These are phyloP conservation scores for Carassius carassius DNA, from an alignment of 2,113 vertebrate species.

Conservation along the genomic window DNA sequence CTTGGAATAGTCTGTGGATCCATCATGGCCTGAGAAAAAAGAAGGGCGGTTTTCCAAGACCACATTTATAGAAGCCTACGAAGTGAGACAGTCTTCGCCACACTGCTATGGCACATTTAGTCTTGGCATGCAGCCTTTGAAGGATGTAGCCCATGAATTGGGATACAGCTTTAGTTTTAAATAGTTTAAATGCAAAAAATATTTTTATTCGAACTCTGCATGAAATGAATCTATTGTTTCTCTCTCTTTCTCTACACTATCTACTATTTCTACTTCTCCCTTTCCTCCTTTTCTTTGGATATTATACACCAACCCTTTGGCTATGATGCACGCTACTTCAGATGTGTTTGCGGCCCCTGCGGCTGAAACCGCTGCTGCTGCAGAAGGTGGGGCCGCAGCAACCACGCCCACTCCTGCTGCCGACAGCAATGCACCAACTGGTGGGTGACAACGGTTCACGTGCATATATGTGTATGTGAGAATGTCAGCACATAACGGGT, in stretches of 20 bases:
- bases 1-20: too few species aligned
- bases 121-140: not conserved
- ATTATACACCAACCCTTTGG: conserved; percentile 54
- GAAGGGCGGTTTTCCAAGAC: too few species aligned
- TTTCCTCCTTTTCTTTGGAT: conserved; percentile 58
- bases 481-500: not conserved
- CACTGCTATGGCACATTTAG: too few species aligned
- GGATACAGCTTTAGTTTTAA: not conserved
- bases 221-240: conserved; percentile 21
- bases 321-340: conserved; percentile 67
- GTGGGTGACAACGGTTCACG: conserved; percentile 74
- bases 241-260: not conserved
- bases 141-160: not conserved
- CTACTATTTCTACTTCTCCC: conserved; percentile 16
- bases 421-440: conserved; percentile 85
- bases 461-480: conserved; percentile 31
- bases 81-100: not conserved
- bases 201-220: not conserved
- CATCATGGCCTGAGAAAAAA: not conserved
- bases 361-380: conserved; percentile 82
- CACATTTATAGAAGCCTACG: too few species aligned
- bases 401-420: conserved; percentile 83
- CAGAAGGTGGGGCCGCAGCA: conserved; percentile 84
- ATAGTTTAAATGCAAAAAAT: not conserved
- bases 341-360: conserved; percentile 91